A percentile compares a stretch with the other conserved stretches of the same genome.
Evolutionary conservation across 1,140 invertebrate species (phyloP).

Genomic region (Drosophila ogumai): DNA sequence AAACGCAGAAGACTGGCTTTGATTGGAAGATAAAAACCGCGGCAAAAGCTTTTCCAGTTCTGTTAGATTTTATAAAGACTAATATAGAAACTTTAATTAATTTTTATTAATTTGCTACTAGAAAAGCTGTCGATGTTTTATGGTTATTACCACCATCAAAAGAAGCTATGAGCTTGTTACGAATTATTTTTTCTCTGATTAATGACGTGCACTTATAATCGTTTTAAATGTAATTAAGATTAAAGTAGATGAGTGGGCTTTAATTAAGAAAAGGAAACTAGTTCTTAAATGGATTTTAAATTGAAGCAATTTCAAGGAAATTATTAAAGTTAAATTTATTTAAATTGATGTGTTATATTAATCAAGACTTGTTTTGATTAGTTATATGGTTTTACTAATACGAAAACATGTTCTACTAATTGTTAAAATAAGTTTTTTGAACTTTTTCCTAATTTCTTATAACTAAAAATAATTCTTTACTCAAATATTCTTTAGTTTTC

Average conservation of each 20-base stretch:
- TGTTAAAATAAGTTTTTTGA: background rate
- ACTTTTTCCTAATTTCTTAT: background rate
- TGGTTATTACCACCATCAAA: slow-evolving; percentile 12
- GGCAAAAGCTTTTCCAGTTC: background rate
- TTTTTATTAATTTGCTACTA: slow-evolving; percentile 19
- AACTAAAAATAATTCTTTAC: background rate
- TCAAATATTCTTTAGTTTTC: background rate
- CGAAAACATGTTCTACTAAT: background rate
- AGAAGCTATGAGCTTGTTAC: slow-evolving; percentile 1
- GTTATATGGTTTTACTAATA: background rate
- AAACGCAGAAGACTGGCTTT: slow-evolving; percentile 23
- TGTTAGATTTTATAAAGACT: slow-evolving; percentile 3
- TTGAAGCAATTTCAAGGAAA: background rate
- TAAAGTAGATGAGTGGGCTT: background rate
- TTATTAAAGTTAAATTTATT: no score
- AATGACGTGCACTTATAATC: background rate
- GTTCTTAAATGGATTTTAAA: background rate
- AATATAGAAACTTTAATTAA: background rate
- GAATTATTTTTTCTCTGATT: background rate
- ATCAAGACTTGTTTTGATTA: background rate
- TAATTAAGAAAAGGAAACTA: background rate
- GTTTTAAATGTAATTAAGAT: slow-evolving; percentile 5
- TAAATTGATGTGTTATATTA: background rate
- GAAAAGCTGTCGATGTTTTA: slow-evolving; percentile 12
- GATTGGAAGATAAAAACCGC: slow-evolving; percentile 5